A percentile compares a stretch with the other conserved stretches of the same genome.
phyloP scores from a whole-genome alignment of 1,140 invertebrate species.

The Drosophila tropicalis region DNA sequence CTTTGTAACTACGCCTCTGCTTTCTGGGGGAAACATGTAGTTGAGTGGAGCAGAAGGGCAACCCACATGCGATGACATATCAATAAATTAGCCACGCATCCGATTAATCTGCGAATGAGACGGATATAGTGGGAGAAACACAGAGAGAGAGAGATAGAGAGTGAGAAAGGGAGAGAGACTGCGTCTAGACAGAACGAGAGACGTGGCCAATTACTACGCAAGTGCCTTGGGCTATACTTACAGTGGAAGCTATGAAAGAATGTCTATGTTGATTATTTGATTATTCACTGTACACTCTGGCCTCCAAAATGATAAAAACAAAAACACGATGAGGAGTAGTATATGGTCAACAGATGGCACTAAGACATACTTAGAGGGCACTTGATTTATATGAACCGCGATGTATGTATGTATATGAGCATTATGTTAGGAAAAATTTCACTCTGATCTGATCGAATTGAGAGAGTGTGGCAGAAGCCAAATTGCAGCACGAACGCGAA shows the following conservation, averaged over 20 bases:
- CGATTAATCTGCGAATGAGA: conserved; percentile 59
- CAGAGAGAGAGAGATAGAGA: conserved; percentile 4
- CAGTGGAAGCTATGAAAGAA: conserved; percentile 1
- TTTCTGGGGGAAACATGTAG: conserved; percentile 1
- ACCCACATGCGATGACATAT: conserved; percentile 61
- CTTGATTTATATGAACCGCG: conserved; percentile 58
- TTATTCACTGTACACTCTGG: background rate
- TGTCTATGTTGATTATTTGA: background rate
- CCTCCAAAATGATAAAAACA: background rate
- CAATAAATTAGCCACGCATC: conserved; percentile 74
- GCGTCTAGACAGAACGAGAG: background rate
- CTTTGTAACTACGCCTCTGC: background rate
- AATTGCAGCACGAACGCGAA: conserved; percentile 74
- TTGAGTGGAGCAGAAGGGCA: conserved; percentile 16
- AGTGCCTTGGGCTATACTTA: background rate
- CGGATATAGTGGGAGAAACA: conserved; percentile 41
- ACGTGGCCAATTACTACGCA: conserved; percentile 5
- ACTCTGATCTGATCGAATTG: conserved; percentile 55
- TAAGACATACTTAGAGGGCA: conserved; percentile 2
- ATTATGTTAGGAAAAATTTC: conserved; percentile 42
- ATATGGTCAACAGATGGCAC: conserved; percentile 49
- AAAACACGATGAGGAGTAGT: background rate
- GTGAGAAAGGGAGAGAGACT: background rate
- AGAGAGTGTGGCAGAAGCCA: conserved; percentile 29
- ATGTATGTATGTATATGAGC: background rate